Evolutionary conservation across 92 coral and sea anemone genomes (phyloP), one percentile per base, ranked within the genome.

Genomic region (Porites cylindrica): DNA sequence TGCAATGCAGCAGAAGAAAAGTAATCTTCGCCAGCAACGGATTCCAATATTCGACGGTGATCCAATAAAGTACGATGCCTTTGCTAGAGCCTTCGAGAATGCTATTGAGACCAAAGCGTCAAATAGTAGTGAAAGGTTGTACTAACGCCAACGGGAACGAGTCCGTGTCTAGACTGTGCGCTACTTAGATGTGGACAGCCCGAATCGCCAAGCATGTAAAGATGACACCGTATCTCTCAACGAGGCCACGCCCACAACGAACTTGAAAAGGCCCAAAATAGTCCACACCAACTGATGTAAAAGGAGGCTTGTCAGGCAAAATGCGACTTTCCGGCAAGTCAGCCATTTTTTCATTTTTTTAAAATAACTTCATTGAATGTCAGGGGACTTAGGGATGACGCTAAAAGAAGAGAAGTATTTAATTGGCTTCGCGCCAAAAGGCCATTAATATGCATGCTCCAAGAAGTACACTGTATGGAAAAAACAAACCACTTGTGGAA

Each of bases 81-180:
- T 86, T 53, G 54, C 82, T 17, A 56, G 80, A 12, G 94, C 91
- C 58, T 91, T 91, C 47, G 94, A 87, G 12, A 86, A 24, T 23
- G 24, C 81, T 0, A 78, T 86, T 16, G 85, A 86, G 63, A 61
- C 91, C 0, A 86, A 91, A 77, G 79, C 79, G 51, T 47, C 88
- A 2, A 72, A 72, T 29, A 14, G 54, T 23, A 70, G 68, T 16
- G 88, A 75, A 29, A 60, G 88, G 73, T 80, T 91, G 47, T 78
- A 81, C 56, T 86, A 91, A 23, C 24, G 24, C 24, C 24, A 23
- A 23, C 53, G 77, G 72, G 72, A 85, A 85, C 9, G 84, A 85
- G 16, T 77, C 83, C 8, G 77, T 85, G 80, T 85, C 89, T 17
- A 85, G 61, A 19, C 81, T 72, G 67, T 68, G 73, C 10, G 89